These are phyloP conservation scores for Rhopalosiphum padi DNA, from an alignment of 1,140 invertebrate species.

Conservation along the genomic window DNA sequence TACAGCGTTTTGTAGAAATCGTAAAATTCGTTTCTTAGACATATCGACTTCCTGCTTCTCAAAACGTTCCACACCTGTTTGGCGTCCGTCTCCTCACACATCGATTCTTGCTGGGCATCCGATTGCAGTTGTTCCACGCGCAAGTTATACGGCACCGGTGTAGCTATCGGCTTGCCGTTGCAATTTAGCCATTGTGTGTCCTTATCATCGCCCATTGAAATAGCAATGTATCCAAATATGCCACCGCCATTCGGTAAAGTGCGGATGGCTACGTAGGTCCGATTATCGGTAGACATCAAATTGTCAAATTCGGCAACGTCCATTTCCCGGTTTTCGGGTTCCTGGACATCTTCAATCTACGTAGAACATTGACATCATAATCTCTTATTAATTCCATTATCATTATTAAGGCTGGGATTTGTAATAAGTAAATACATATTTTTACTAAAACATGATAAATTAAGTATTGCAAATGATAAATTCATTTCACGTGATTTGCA, in stretches of 20 bases:
- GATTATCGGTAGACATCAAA: background rate
- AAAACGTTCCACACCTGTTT: background rate
- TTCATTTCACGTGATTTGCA: no score
- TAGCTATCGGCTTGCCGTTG: background rate
- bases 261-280: conserved; percentile 20
- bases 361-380: background rate
- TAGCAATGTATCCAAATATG: conserved; percentile 31
- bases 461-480: no score
- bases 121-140: background rate
- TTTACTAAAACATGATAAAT: no score
- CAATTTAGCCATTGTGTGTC: conserved; percentile 1
- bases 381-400: background rate
- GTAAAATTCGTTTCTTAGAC: background rate
- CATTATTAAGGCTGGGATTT: no score
- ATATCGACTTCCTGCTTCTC: background rate
- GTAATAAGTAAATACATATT: no score
- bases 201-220: background rate
- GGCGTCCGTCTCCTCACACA: background rate
- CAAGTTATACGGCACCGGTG: conserved; percentile 18
- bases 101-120: background rate
- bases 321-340: background rate
- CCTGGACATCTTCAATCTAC: background rate
- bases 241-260: conserved; percentile 10
- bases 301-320: background rate
- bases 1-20: conserved; percentile 31